Evolutionary conservation across 1,140 invertebrate genomes (phyloP), one percentile per base, ranked within the genome.

Genomic region (Drosophila subobscura): DNA sequence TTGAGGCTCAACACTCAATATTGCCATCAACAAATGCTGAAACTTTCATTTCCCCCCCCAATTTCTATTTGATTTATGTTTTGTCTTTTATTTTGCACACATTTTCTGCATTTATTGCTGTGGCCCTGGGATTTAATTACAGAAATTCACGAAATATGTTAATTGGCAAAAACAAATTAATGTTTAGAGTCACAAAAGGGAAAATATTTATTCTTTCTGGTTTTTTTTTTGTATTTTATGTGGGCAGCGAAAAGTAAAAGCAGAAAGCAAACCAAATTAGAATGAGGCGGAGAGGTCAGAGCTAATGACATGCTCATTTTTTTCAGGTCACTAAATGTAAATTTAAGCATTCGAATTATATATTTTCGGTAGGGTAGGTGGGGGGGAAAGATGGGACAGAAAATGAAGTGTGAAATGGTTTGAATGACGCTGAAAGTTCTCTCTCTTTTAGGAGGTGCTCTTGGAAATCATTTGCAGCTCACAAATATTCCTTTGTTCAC

Each of bases 11-110:
- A 22, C 14, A 23, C 33, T 37, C n/a, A 10, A 33, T 42, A n/a
- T 22, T 25, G 33, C 25, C 27, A 29, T 16, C 20, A 8, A 16
- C 23, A 50, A 16, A 52, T 55, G 29, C 1, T 55, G 25, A 25
- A 78, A 80, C 72, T 79, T 79, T 79, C 71, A 29, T 80, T 76
- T 80, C 10, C 33, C 16, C 50, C n/a, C 29, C 10, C 8, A 47
- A 41, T 49, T 14, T 27, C 8, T 20, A 44, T 10, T 42, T 68
- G 50, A 67, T 56, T 33, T 65, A 53, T 67, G 60, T 65, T 68
- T 47, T 68, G 8, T 27, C 50, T 10, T 22, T 33, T 22, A 23
- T 33, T 54, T 29, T 16, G 22, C 47, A 42, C 66, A 61, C 60
- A 66, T 79, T 72, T 76, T 61, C 4, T 20, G 68, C 14, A 55